A percentile compares a stretch with the other conserved stretches of the same genome.
These are phyloP conservation scores for Orthosia gracilis DNA, from an alignment of 2,888 invertebrate genomes.

Conservation along the genomic window DNA sequence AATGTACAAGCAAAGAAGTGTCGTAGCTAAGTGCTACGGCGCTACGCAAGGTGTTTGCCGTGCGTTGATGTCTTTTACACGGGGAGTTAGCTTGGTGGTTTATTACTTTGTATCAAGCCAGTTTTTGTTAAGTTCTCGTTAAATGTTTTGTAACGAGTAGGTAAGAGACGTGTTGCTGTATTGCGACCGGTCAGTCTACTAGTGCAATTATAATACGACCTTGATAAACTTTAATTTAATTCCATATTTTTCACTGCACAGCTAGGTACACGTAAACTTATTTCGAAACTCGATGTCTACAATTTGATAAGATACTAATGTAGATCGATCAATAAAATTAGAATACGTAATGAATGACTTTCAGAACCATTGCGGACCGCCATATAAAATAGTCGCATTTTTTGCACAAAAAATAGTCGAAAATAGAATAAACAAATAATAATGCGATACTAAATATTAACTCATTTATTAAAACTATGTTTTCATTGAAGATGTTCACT, in stretches of 20 bases:
- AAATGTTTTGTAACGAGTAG: neutral
- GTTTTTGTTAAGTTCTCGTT: neutral
- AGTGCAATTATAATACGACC: neutral
- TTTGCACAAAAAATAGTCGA: neutral
- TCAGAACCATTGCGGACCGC: neutral
- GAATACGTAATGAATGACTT: neutral
- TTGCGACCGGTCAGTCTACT: too few relatives aligned
- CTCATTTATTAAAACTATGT: neutral
- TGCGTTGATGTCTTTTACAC: conserved; percentile 73
- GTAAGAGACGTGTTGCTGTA: neutral
- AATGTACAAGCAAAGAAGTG: neutral
- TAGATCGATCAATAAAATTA: neutral
- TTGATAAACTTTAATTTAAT: conserved; percentile 1
- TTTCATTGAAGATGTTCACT: neutral
- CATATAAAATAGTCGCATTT: neutral
- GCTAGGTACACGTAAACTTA: neutral
- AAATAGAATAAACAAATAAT: neutral
- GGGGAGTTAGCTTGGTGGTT: neutral
- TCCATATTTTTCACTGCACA: neutral
- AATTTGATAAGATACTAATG: neutral
- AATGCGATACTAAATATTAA: neutral
- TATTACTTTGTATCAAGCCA: neutral
- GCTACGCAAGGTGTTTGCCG: conserved; percentile 55
- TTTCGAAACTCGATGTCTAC: neutral
- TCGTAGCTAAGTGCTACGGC: conserved; percentile 32